A percentile compares a stretch with the other conserved stretches of the same genome.
Conservation (phyloP, 2,113 vertebrate genomes). For the Seriola rivoliana region DNA sequence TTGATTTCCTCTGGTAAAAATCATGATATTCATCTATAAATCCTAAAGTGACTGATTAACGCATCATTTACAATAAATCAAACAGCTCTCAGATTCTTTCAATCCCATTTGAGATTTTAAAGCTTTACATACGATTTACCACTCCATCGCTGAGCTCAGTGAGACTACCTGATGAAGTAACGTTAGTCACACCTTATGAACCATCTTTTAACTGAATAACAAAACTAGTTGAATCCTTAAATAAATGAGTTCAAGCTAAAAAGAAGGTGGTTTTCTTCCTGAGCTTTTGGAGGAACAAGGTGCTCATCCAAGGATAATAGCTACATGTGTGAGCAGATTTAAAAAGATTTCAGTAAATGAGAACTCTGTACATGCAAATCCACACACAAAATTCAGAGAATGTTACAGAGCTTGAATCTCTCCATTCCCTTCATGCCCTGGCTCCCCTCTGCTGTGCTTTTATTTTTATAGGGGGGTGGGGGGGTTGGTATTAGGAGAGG, state of each 20-base stretch:
- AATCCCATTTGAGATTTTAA: too few species aligned
- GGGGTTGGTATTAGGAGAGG: constrained; percentile 25
- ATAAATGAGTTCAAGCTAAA: background rate
- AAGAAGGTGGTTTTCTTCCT: background rate
- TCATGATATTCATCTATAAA: too few species aligned
- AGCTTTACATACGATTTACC: background rate
- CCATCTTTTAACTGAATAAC: background rate
- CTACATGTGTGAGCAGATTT: background rate
- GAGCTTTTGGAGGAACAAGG: background rate
- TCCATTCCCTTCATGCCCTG: background rate
- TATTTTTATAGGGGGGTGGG: constrained; percentile 51
- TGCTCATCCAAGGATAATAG: background rate
- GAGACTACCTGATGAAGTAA: background rate
- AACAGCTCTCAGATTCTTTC: background rate
- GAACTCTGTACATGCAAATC: background rate
- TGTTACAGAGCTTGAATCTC: constrained; percentile 1
- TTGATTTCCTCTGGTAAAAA: too few species aligned
- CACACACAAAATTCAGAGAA: constrained; percentile 9
- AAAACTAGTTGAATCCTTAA: background rate
- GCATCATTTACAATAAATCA: background rate
- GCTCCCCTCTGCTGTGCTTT: constrained; percentile 43
- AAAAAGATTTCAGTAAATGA: background rate
- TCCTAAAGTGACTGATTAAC: too few species aligned
- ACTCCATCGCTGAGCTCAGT: background rate
- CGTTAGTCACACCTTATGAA: background rate